Evolutionary conservation across 2,113 vertebrate genomes (phyloP).

Genomic region (Chinchilla lanigera): DNA sequence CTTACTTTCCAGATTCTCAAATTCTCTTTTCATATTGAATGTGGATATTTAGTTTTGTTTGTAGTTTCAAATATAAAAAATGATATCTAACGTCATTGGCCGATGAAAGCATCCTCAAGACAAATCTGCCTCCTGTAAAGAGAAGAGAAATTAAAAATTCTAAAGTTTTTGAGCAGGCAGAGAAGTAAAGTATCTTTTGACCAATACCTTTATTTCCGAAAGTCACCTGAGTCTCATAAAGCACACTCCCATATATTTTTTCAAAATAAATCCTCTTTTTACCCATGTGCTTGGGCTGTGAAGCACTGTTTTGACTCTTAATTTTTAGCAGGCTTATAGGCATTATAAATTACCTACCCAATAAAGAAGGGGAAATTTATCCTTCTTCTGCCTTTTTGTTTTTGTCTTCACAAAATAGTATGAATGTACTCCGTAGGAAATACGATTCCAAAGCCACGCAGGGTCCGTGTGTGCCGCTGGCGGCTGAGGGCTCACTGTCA

Average conservation of each 20-base stretch:
- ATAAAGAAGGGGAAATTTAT: conserved; percentile 4
- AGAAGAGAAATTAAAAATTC: conserved; percentile 15
- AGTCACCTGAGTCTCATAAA: background rate
- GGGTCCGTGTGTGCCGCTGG: background rate
- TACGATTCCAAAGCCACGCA: background rate
- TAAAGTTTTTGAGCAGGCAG: background rate
- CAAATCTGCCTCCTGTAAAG: background rate
- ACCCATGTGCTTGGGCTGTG: background rate
- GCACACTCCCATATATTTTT: background rate
- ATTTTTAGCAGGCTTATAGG: background rate
- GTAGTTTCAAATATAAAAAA: background rate
- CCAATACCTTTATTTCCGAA: conserved; percentile 20
- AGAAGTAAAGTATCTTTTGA: background rate
- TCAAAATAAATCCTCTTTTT: conserved; percentile 26
- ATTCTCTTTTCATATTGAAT: background rate
- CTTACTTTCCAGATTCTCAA: background rate
- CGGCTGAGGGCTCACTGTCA: background rate
- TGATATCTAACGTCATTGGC: background rate
- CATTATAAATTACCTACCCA: background rate
- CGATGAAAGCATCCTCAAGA: background rate
- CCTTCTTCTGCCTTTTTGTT: background rate
- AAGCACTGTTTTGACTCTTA: conserved; percentile 8
- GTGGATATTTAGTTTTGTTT: background rate
- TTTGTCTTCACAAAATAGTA: background rate
- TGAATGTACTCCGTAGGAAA: background rate